These are phyloP conservation scores for Melinopterus prodromus DNA, from an alignment of 2,888 invertebrate species.

Conservation along the genomic window DNA sequence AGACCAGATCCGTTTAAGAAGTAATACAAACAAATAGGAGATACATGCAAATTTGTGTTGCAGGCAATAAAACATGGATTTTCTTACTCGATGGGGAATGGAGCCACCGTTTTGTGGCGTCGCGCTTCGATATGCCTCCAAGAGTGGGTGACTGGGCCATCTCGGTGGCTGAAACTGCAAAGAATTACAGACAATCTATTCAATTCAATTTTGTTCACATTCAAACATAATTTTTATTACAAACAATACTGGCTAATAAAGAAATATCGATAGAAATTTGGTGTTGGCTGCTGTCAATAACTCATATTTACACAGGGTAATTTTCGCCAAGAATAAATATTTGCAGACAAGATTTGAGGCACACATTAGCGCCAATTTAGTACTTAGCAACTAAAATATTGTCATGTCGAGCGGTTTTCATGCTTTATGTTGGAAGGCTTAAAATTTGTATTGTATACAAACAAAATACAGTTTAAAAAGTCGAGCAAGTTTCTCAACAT, in stretches of 20 bases:
- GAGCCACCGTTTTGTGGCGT: slow-evolving; percentile 17
- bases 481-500: too few relatives aligned
- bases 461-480: too few relatives aligned
- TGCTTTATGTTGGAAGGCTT: not conserved
- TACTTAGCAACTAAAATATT: not conserved
- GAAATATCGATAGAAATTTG: too few relatives aligned
- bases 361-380: not conserved
- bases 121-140: slow-evolving; percentile 33
- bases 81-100: slow-evolving; percentile 36
- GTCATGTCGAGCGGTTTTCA: not conserved
- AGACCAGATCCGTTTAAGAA: too few relatives aligned
- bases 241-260: not conserved
- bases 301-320: not conserved
- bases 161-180: slow-evolving; percentile 37
- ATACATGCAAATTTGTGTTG: not conserved
- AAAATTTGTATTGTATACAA: too few relatives aligned
- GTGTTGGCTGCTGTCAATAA: not conserved
- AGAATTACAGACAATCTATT: not conserved
- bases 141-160: slow-evolving; percentile 34
- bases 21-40: too few relatives aligned
- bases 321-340: not conserved
- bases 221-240: not conserved
- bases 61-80: slow-evolving; percentile 14
- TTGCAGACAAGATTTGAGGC: not conserved
- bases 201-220: not conserved